Evolutionary conservation across 53 echinoderm and acorn worm species (phyloP).

Genomic region (Apostichopus leukothele): DNA sequence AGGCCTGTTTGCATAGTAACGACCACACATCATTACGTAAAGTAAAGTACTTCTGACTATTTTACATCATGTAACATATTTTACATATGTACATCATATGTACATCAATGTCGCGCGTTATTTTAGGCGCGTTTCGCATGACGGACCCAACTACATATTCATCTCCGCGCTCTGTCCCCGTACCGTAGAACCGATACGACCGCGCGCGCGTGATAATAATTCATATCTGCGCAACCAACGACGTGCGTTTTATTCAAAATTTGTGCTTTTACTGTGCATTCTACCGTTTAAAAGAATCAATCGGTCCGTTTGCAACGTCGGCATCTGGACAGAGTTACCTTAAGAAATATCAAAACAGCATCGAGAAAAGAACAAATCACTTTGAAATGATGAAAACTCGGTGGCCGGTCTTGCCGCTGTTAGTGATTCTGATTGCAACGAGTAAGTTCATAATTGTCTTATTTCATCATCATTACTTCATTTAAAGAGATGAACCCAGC

Average conservation of each 20-base stretch:
- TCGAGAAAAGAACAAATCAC: too few species aligned
- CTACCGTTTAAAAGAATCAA: background rate
- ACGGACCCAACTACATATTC: too few species aligned
- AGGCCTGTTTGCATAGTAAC: too few species aligned
- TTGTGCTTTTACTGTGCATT: background rate
- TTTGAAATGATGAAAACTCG: slow-evolving; percentile 2
- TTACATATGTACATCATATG: too few species aligned
- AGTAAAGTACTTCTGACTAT: too few species aligned
- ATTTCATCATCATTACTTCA: too few species aligned
- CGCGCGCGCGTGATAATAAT: background rate
- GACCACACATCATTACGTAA: too few species aligned
- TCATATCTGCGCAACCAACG: background rate
- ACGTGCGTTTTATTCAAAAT: background rate
- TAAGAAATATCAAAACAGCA: background rate
- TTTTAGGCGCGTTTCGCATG: too few species aligned
- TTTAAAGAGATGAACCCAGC: too few species aligned
- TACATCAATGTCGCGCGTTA: too few species aligned
- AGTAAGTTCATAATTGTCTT: background rate
- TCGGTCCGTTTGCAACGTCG: background rate
- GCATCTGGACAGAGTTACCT: background rate
- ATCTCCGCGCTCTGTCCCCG: too few species aligned
- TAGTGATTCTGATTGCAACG: background rate
- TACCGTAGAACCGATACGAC: background rate
- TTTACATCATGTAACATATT: too few species aligned
- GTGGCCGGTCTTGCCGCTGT: slow-evolving; percentile 26